A percentile compares a stretch with the other conserved stretches of the same genome.
phyloP scores from a whole-genome alignment of 2,888 invertebrate genomes.

The Apomyelois bistriatella region DNA sequence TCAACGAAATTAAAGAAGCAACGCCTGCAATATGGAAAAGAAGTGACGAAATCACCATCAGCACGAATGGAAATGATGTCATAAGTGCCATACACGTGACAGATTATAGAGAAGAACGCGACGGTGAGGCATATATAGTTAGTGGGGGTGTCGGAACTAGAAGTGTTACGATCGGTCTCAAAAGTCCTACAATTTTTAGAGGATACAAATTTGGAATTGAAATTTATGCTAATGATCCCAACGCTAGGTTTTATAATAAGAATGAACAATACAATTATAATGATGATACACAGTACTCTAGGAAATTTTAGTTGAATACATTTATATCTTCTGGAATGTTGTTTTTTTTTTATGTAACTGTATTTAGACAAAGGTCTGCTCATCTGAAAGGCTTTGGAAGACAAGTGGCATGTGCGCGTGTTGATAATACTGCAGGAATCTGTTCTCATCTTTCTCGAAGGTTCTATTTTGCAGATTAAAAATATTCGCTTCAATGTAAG shows the following conservation, averaged over 20 bases:
- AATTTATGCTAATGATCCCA: constrained; percentile 50
- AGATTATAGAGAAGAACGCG: constrained; percentile 54
- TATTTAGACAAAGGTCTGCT: too few relatives aligned
- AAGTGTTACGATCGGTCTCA: constrained; percentile 51
- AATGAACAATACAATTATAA: background rate
- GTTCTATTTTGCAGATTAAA: too few relatives aligned
- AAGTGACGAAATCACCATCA: constrained; percentile 49
- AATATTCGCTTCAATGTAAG: too few relatives aligned
- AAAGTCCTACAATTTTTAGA: constrained; percentile 52
- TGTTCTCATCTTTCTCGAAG: too few relatives aligned
- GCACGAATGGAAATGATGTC: constrained; percentile 48
- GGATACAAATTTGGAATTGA: constrained; percentile 63
- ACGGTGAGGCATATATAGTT: constrained; percentile 52
- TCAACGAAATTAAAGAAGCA: constrained; percentile 57
- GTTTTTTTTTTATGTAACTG: background rate
- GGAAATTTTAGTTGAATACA: background rate
- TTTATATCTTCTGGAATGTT: background rate
- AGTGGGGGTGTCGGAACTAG: constrained; percentile 56
- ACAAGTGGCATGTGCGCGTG: too few relatives aligned
- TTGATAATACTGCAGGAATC: too few relatives aligned
- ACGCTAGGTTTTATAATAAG: constrained; percentile 17
- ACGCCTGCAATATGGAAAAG: constrained; percentile 59
- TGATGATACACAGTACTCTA: background rate
- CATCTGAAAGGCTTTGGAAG: too few relatives aligned
- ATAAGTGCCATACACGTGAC: constrained; percentile 56